Evolutionary conservation across 1,140 invertebrate species (phyloP), one percentile per base, ranked within the genome.

Genomic region (Drosophila equinoxialis): DNA sequence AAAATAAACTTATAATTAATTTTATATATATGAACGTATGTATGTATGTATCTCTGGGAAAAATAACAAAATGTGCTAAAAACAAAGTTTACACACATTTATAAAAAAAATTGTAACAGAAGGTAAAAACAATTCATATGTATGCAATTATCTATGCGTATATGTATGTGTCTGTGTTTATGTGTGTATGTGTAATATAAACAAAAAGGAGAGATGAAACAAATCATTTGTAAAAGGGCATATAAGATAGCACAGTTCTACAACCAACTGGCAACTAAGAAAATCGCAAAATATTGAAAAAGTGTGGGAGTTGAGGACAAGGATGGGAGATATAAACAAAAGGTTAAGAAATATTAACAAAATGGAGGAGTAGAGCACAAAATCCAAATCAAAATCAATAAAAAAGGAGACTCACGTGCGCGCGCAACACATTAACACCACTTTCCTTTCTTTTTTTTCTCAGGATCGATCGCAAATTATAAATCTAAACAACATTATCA

Each of bases 361-460:
- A 30, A 85, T 77, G 60, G 8, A 37, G 35, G 35, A 69, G 82
- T 78, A 89, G 82, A 89, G 84, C 84, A 89, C 77, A 87, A 87
- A 86, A 89, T 89, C 84, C 89, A 73, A 77, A 90, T 66, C 85
- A 84, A 51, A 51, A 51, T 51, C 45, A 51, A 51, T 23, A 84
- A 86, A 62, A 72, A 72, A 84, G 85, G 84, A 89, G 84, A 89
- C 84, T 87, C 84, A 90, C 84, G 83, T 87, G 84, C 81, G 84
- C 80, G 84, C 85, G 74, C 81, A 90, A 90, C 72, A 89, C 84
- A 89, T 89, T 89, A 89, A 89, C 80, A 89, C 85, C 84, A 89
- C 84, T 84, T 85, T 60, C 68, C 71, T 33, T 30, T 30, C 6
- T 0, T 30, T 30, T 30, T 30, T 6, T 58, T 6, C 48, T 62